These are phyloP conservation scores for Eptesicus fuscus DNA, from an alignment of 2,113 vertebrate species.

Conservation along the genomic window DNA sequence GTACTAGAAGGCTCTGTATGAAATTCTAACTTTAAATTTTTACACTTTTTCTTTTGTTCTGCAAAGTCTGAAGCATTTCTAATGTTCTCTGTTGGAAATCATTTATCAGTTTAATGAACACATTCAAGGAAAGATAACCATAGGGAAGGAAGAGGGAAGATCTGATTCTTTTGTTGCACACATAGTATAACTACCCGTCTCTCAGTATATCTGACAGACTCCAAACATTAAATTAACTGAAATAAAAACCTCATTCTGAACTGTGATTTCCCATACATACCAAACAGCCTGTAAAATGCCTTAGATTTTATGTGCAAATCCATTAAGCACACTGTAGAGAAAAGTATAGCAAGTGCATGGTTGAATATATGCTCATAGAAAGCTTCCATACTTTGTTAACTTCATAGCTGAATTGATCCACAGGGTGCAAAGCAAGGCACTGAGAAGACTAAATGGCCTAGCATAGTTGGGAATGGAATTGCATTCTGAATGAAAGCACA, in stretches of 20 bases:
- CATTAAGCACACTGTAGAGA: conserved; percentile 60
- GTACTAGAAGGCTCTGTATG: neutral
- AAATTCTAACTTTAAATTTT: neutral
- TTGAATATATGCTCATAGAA: conserved; percentile 47
- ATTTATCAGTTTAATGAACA: conserved; percentile 65
- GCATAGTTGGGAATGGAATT: neutral
- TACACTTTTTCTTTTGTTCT: conserved; percentile 27
- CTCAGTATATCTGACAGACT: conserved; percentile 67
- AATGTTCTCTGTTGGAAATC: conserved; percentile 54
- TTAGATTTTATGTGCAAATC: conserved; percentile 67
- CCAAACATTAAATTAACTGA: conserved; percentile 70
- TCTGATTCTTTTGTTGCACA: conserved; percentile 49
- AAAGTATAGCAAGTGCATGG: conserved; percentile 31
- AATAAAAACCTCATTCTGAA: conserved; percentile 72
- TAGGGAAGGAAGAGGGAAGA: conserved; percentile 38
- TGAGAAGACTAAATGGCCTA: neutral
- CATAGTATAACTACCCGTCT: conserved; percentile 6
- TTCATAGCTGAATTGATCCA: conserved; percentile 53
- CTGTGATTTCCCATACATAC: conserved; percentile 55
- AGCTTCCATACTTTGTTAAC: conserved; percentile 58
- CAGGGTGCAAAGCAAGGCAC: conserved; percentile 16
- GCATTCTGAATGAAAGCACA: neutral
- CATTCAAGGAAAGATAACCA: conserved; percentile 44
- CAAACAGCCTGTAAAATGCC: conserved; percentile 69
- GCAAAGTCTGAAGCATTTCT: conserved; percentile 48